A percentile compares a stretch with the other conserved stretches of the same genome.
Evolutionary conservation across 2,888 invertebrate genomes (phyloP).

Genomic region (Aleiodes leptofemur): DNA sequence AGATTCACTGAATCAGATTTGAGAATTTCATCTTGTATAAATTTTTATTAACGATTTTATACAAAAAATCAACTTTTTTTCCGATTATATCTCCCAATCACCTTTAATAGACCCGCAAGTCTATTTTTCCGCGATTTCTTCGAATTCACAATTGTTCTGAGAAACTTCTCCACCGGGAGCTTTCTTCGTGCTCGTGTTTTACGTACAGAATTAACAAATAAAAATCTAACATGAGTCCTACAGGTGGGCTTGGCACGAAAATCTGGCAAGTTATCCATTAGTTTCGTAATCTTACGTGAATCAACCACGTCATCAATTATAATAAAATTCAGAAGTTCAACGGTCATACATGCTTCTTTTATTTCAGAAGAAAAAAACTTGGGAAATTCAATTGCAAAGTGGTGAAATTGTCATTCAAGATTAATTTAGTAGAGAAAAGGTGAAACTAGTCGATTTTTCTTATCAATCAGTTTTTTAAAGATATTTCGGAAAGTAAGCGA

Average conservation of each 20-base stretch:
- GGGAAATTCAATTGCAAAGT: too few relatives aligned
- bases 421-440: not conserved
- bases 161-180: too few relatives aligned
- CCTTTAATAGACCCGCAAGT: too few relatives aligned
- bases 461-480: not conserved
- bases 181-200: not conserved
- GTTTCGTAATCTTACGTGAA: constrained; percentile 43
- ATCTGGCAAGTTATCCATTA: constrained; percentile 38
- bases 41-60: too few relatives aligned
- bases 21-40: too few relatives aligned
- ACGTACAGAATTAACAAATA: not conserved
- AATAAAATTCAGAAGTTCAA: constrained; percentile 46
- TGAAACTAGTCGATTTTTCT: not conserved
- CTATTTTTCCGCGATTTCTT: too few relatives aligned
- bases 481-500: not conserved
- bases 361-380: not conserved
- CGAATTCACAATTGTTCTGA: too few relatives aligned
- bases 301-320: constrained; percentile 38
- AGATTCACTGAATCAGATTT: too few relatives aligned
- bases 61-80: too few relatives aligned
- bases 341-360: constrained; percentile 19
- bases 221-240: constrained; percentile 17
- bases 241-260: constrained; percentile 39
- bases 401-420: not conserved
- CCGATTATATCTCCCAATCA: too few relatives aligned